Conservation (phyloP, 2,888 invertebrate genomes). For the Apamea anceps region DNA sequence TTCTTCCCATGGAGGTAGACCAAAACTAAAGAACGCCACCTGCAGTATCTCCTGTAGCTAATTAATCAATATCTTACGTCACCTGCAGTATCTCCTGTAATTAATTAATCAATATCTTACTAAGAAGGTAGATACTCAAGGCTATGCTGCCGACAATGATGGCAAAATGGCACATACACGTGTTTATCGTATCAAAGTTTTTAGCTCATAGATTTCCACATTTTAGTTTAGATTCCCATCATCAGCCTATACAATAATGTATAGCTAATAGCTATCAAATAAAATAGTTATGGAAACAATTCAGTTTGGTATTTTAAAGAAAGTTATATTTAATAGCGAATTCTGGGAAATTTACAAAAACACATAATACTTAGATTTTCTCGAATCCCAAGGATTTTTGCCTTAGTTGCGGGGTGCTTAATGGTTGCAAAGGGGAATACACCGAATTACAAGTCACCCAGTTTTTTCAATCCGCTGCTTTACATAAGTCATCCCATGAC, state of each 20-base stretch:
- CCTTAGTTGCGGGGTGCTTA: background rate
- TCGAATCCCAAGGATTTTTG: background rate
- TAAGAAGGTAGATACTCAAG: background rate
- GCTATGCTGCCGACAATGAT: background rate
- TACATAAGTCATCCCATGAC: background rate
- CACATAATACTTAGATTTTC: background rate
- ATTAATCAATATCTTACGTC: constrained; percentile 26
- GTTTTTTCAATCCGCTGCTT: background rate
- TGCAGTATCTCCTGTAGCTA: background rate
- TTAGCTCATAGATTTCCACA: background rate
- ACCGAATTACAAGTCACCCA: background rate
- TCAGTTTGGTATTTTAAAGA: background rate
- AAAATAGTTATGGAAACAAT: background rate
- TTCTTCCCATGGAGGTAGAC: no score
- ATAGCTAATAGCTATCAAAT: background rate
- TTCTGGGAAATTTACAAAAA: background rate
- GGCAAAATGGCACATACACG: background rate
- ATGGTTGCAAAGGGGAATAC: background rate
- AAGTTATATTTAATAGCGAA: background rate
- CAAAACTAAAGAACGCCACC: no score
- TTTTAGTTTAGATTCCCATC: background rate
- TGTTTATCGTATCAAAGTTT: background rate
- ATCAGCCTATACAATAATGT: background rate
- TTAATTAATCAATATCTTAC: constrained; percentile 34
- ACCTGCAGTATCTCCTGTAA: background rate